A percentile compares a stretch with the other conserved stretches of the same genome.
Evolutionary conservation across 2,113 vertebrate genomes (phyloP).

Genomic region (Bubalus kerabau): DNA sequence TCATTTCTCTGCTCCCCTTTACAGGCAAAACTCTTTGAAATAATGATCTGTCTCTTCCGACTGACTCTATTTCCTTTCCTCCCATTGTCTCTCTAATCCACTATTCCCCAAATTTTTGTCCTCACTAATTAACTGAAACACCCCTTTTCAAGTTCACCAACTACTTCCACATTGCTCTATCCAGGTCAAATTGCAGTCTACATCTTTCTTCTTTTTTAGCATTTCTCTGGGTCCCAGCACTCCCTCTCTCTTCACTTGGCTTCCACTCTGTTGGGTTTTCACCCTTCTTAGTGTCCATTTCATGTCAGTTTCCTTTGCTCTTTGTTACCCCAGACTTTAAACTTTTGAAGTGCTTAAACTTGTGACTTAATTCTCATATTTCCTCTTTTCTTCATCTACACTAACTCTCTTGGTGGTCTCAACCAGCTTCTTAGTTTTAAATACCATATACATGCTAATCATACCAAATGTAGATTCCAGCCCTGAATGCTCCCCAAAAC

Average conservation of each 20-base stretch:
- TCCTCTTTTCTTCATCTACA: background rate
- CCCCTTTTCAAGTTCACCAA: background rate
- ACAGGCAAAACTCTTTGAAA: background rate
- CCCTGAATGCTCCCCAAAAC: background rate
- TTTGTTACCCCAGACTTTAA: background rate
- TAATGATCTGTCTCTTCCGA: background rate
- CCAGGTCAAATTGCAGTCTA: background rate
- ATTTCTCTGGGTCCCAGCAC: background rate
- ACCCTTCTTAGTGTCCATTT: background rate
- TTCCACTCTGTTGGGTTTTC: background rate
- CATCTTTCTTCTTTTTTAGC: background rate
- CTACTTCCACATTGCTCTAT: background rate
- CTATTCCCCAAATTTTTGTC: background rate
- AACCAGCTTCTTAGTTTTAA: background rate
- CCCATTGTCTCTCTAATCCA: background rate
- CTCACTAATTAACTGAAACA: background rate
- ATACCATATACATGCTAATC: background rate
- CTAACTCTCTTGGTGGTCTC: background rate
- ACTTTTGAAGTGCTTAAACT: background rate
- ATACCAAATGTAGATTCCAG: background rate
- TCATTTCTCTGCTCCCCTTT: background rate
- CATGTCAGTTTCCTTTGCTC: background rate
- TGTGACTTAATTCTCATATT: background rate
- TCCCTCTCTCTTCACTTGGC: background rate
- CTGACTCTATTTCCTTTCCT: background rate